Evolutionary conservation across 2,113 vertebrate species (phyloP), one percentile per base, ranked within the genome.

Genomic region (Bostrychus sinensis): DNA sequence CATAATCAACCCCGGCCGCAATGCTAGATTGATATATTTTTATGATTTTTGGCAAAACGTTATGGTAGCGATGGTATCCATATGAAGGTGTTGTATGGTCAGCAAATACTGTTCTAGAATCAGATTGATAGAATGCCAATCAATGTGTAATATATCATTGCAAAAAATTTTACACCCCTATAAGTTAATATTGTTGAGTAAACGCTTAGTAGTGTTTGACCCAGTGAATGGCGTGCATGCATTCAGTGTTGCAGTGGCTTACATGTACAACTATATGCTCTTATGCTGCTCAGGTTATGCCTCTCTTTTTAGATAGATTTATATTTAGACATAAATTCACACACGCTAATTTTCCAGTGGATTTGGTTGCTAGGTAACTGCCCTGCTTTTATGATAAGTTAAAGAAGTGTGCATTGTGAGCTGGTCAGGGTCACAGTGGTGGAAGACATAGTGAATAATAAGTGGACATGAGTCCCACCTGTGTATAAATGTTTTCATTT

Each of bases 311-410:
- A 11, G 57, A 37, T 60, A 42, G 53, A 43, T 63, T 25, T 67
- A 71, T 54, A 66, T 70, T 72, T 70, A 74, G 56, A 39, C 41
- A 41, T 50, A n/a, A 54, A 67, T 76, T 37, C 32, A 48, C 48
- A 25, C 54, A 36, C 41, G 32, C 23, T 76, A 74, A 70, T 78
- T 77, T 70, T 25, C 48, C 28, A n/a, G 63, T 62, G 48, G 58
- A 78, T 75, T 19, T 25, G 20, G 78, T 86, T 83, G 82, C 82
- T 73, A 80, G 42, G 81, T 65, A 60, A 86, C 84, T 78, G 56
- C 17, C 70, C 62, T 67, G 7, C 45, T 72, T 65, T 63, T 77
- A 62, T 62, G 5, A 56, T n/a, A 26, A 30, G 10, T 80, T 77
- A 64, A 80, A 66, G 66, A 43, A 32, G 46, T 68, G 72, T 78